phyloP scores from a whole-genome alignment of 2,113 vertebrate species.

The Campylomormyrus numenius region DNA sequence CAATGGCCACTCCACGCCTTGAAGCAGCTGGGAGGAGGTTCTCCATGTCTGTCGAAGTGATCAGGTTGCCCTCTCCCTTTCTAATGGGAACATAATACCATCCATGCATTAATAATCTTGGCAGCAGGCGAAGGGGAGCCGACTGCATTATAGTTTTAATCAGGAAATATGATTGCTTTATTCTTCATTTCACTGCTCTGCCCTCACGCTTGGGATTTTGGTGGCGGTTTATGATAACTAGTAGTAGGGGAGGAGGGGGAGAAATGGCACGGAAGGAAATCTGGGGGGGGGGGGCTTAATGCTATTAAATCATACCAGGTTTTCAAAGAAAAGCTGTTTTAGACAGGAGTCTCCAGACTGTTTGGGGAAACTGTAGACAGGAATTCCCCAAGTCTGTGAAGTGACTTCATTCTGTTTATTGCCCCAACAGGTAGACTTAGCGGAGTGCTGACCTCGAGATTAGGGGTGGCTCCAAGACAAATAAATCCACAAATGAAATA shows the following conservation, averaged over 20 bases:
- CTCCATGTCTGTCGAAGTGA: conserved; percentile 37
- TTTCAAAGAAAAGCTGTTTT: not conserved
- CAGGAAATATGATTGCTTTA: conserved; percentile 50
- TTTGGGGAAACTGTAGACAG: not conserved
- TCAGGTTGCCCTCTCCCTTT: conserved; percentile 33
- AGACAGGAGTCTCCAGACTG: not conserved
- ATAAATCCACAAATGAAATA: not conserved
- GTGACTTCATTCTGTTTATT: not conserved
- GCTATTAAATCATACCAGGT: not conserved
- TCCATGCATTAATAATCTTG: conserved; percentile 41
- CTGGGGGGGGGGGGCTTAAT: not conserved
- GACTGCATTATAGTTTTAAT: conserved; percentile 51
- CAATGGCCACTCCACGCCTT: conserved; percentile 38
- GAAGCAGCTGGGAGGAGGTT: conserved; percentile 20
- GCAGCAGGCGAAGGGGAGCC: conserved; percentile 34
- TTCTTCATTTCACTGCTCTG: conserved; percentile 42
- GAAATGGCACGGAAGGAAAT: not conserved
- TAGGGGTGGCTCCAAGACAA: not conserved
- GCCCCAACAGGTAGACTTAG: not conserved
- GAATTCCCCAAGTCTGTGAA: not conserved
- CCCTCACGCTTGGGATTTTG: conserved; percentile 27
- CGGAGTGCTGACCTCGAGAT: not conserved
- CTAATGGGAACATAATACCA: conserved; percentile 40
- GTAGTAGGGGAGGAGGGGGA: not conserved
- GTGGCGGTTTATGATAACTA: conserved; percentile 27